These are phyloP conservation scores for Esox niger DNA, from an alignment of 2,113 vertebrate genomes.

Conservation along the genomic window DNA sequence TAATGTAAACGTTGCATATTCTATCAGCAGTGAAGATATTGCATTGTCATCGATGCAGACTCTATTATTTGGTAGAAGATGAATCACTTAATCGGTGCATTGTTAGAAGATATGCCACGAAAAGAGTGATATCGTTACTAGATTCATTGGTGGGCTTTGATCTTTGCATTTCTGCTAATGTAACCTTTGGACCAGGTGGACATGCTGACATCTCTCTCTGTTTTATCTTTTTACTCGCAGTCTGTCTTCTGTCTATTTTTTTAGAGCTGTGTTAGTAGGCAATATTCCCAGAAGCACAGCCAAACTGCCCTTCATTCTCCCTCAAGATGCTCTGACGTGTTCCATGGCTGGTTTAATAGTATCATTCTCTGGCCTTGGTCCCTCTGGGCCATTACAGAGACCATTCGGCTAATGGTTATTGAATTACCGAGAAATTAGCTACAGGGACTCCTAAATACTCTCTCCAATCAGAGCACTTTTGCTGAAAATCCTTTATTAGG, in stretches of 20 bases:
- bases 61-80: neutral
- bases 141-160: neutral
- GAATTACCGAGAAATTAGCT: constrained; percentile 22
- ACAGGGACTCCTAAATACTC: constrained; percentile 2
- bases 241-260: neutral
- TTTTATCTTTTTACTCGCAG: neutral
- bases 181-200: neutral
- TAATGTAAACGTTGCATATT: constrained; percentile 5
- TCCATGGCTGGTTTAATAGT: constrained; percentile 29
- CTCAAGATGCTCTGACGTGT: constrained; percentile 21
- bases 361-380: constrained; percentile 29
- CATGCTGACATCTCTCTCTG: neutral
- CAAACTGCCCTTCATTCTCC: neutral
- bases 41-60: neutral
- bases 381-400: constrained; percentile 29
- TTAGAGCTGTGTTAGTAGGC: too few species aligned
- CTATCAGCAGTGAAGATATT: constrained; percentile 1
- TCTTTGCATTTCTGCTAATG: neutral
- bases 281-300: too few species aligned
- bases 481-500: constrained; percentile 36
- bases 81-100: neutral
- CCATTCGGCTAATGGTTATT: constrained; percentile 28
- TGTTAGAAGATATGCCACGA: neutral
- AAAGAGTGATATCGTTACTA: neutral
- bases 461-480: constrained; percentile 11